Evolutionary conservation across 2,888 invertebrate genomes (phyloP).

Genomic region (Meliscaeva auricollis): DNA sequence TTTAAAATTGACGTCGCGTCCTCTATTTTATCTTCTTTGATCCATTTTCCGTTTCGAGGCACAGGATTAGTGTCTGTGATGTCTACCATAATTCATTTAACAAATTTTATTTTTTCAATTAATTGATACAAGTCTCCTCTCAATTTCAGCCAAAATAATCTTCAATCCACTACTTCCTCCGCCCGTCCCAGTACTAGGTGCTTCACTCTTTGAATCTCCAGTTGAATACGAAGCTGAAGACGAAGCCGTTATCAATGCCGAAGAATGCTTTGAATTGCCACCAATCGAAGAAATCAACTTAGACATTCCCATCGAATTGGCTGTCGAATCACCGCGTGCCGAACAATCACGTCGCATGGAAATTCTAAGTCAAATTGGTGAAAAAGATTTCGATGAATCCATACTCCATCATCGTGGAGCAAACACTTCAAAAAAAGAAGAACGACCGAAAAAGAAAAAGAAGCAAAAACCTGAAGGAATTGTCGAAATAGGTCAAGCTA

Average conservation of each 20-base stretch:
- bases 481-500: conserved; percentile 82
- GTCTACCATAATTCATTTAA: too few relatives aligned
- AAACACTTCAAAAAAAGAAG: conserved; percentile 78
- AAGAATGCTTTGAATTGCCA: conserved; percentile 91
- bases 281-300: conserved; percentile 85
- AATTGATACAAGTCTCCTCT: too few relatives aligned
- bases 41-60: too few relatives aligned
- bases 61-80: too few relatives aligned
- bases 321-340: conserved; percentile 81
- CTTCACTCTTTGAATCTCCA: conserved; percentile 80
- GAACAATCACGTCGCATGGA: conserved; percentile 86
- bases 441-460: conserved; percentile 63
- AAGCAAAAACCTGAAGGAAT: conserved; percentile 79
- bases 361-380: conserved; percentile 89
- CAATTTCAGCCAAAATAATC: conserved; percentile 80
- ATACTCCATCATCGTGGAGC: conserved; percentile 88
- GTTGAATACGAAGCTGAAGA: conserved; percentile 84
- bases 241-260: conserved; percentile 86
- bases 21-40: too few relatives aligned
- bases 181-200: conserved; percentile 80
- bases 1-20: too few relatives aligned
- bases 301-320: conserved; percentile 83
- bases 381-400: conserved; percentile 89
- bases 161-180: conserved; percentile 83
- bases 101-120: too few relatives aligned